Conservation (phyloP, 2,888 invertebrate species). For the Teleogryllus oceanicus region DNA sequence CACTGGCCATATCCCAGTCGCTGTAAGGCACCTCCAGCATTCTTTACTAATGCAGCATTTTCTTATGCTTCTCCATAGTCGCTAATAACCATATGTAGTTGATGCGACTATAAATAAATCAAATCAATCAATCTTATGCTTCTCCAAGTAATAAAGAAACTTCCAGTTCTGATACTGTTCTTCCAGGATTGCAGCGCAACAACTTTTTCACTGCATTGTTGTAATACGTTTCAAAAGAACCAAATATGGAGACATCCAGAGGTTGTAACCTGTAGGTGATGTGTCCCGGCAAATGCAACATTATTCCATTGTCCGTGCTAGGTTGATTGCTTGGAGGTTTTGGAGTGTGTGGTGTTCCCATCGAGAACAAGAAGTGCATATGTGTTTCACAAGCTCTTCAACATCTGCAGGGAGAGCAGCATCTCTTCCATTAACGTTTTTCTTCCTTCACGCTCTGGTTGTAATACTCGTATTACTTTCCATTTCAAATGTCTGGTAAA, state of each 20-base stretch:
- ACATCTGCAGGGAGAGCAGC: neutral
- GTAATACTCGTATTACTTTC: neutral
- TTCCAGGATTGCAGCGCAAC: slow-evolving; percentile 5
- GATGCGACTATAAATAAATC: too few species aligned
- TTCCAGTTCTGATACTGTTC: slow-evolving; percentile 18
- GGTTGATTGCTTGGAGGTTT: too few species aligned
- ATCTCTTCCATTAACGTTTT: neutral
- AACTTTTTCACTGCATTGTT: slow-evolving; percentile 23
- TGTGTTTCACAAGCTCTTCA: neutral
- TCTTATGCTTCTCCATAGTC: slow-evolving; percentile 21
- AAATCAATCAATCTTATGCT: too few species aligned
- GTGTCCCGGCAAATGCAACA: slow-evolving; percentile 25
- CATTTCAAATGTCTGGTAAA: neutral
- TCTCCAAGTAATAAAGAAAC: slow-evolving; percentile 22
- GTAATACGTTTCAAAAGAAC: slow-evolving; percentile 22
- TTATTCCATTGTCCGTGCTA: neutral
- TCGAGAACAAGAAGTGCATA: too few species aligned
- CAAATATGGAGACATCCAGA: slow-evolving; percentile 23
- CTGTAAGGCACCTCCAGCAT: slow-evolving; percentile 21
- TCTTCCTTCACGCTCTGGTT: too few species aligned
- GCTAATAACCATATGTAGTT: too few species aligned
- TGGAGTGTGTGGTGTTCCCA: too few species aligned
- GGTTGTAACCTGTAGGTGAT: slow-evolving; percentile 27
- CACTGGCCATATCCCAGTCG: slow-evolving; percentile 23
- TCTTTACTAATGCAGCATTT: slow-evolving; percentile 21